These are phyloP conservation scores for Cryptotis parvus DNA, from an alignment of 2,113 vertebrate species.

Conservation along the genomic window DNA sequence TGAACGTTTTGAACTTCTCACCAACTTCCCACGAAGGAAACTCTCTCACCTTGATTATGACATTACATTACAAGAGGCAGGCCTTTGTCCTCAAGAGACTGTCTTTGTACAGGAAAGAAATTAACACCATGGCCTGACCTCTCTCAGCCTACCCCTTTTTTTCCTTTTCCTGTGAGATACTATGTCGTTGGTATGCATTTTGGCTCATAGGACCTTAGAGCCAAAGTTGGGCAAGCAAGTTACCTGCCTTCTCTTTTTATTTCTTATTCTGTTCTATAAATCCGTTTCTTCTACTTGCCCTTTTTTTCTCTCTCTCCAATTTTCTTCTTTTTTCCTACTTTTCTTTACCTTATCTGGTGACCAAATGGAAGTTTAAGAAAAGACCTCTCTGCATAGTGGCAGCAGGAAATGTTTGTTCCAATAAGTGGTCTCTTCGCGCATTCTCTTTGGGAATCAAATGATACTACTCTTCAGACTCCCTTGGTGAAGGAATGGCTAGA, in stretches of 20 bases:
- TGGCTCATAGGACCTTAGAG: conserved; percentile 82
- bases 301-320: conserved; percentile 44
- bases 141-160: conserved; percentile 86
- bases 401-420: conserved; percentile 74
- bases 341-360: conserved; percentile 79
- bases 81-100: conserved; percentile 99
- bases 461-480: conserved; percentile 68
- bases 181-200: conserved; percentile 82
- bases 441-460: conserved; percentile 71
- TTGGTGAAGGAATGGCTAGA: conserved; percentile 76
- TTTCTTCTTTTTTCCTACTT: conserved; percentile 55
- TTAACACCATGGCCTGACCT: conserved; percentile 88
- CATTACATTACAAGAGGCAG: conserved; percentile 98
- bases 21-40: conserved; percentile 98
- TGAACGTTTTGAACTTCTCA: conserved; percentile 99
- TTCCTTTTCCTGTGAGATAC: conserved; percentile 83
- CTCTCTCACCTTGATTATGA: conserved; percentile 99
- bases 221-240: conserved; percentile 82
- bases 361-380: conserved; percentile 82
- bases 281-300: conserved; percentile 61
- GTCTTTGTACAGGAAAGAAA: conserved; percentile 99
- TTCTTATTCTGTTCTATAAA: conserved; percentile 58
- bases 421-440: conserved; percentile 63
- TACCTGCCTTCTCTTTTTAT: conserved; percentile 80
- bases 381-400: conserved; percentile 74